Evolutionary conservation across 2,797 vertebrate genomes (phyloP), one percentile per base, ranked within the genome.

Genomic region (Thunnus albacares): DNA sequence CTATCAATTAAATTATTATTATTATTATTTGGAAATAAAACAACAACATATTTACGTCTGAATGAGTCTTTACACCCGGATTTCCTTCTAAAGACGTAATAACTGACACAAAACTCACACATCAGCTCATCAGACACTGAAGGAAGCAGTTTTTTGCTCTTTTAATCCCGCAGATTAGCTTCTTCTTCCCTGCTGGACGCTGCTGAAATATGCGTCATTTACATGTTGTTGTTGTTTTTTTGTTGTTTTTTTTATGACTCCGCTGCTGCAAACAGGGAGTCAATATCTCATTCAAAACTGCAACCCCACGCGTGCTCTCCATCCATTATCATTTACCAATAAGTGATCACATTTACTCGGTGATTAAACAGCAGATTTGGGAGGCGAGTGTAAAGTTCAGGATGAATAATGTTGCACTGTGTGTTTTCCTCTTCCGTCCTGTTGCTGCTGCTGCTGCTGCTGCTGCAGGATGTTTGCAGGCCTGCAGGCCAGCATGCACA

Each of bases 321-420:
- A 90, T 89, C 84, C 49, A 57, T 90, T 87, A 80, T 87, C 59
- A 78, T 91, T 87, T 85, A 69, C 63, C 88, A 85, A 88, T 80
- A 91, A 88, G 66, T 86, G 90, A 86, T 86, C 77, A 69, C 71
- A 68, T 84, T 87, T 77, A 59, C 65, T n/a, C 80, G 81, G 43
- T 89, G 89, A 93, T 93, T 90, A 90, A 90, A 82, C 82, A 22
- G 62, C 61, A 58, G 85, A 72, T 87, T 82, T 71, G 57, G 66
- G 79, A 66, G 58, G 26, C 28, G 74, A 33, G 52, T 61, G 63
- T 38, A 56, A 81, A 72, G 45, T 49, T 13, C 59, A 67, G 72
- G 79, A 79, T 84, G 83, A 80, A 77, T 71, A 62, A 85, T 75
- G 80, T 62, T 5, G 67, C 45, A 3, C 76, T 67, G 30, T 33